A percentile compares a stretch with the other conserved stretches of the same genome.
Evolutionary conservation across 1,140 invertebrate genomes (phyloP).

Genomic region (Meteorus sp.): DNA sequence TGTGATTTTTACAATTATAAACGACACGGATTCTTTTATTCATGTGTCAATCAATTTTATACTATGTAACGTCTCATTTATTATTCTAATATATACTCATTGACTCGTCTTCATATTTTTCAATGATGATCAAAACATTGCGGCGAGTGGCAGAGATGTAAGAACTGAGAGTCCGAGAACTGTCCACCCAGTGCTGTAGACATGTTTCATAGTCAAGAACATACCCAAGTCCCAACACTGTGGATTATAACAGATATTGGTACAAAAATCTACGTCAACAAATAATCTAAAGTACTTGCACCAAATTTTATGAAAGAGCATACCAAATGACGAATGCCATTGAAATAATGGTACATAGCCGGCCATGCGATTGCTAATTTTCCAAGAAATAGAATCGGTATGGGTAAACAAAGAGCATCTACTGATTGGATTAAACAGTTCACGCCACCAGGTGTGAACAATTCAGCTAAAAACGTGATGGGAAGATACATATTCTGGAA

Average conservation of each 20-base stretch:
- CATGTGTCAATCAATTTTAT: no score
- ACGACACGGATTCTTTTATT: no score
- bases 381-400: slow-evolving; percentile 35
- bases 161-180: slow-evolving; percentile 59
- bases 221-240: slow-evolving; percentile 71
- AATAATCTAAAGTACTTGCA: neutral
- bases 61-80: no score
- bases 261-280: slow-evolving; percentile 1
- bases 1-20: neutral
- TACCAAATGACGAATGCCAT: slow-evolving; percentile 73
- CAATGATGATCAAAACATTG: slow-evolving; percentile 31
- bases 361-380: slow-evolving; percentile 64
- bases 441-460: slow-evolving; percentile 48
- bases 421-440: slow-evolving; percentile 41
- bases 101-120: neutral
- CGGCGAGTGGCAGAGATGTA: slow-evolving; percentile 38
- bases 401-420: slow-evolving; percentile 38
- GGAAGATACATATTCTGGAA: neutral
- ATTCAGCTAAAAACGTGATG: slow-evolving; percentile 38
- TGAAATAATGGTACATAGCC: slow-evolving; percentile 68
- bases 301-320: neutral
- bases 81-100: no score
- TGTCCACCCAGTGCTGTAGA: slow-evolving; percentile 70
- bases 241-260: slow-evolving; percentile 25
- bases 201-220: slow-evolving; percentile 71